A percentile compares a stretch with the other conserved stretches of the same genome.
Conservation (phyloP, 2,113 vertebrate genomes). For the Triplophysa tibetana region DNA sequence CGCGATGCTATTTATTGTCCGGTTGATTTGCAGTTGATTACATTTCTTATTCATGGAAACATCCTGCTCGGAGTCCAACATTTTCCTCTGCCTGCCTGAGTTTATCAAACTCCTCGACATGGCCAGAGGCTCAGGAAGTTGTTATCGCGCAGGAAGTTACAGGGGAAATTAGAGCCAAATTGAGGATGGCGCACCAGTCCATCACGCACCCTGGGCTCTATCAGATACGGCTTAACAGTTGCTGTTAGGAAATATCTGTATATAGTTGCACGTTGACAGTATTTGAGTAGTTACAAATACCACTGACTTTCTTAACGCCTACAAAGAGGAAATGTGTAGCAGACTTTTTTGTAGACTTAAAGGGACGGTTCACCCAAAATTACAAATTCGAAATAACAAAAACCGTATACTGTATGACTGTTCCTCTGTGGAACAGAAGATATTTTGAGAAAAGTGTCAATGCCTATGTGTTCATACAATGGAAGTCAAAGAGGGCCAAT, state of each 20-base stretch:
- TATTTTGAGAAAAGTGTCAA: too few relatives aligned
- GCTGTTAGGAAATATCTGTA: background rate
- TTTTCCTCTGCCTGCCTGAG: background rate
- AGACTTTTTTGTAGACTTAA: background rate
- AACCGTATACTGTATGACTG: too few relatives aligned
- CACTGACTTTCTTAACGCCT: background rate
- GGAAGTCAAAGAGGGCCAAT: too few relatives aligned
- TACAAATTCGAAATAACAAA: too few relatives aligned
- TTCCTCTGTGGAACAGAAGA: too few relatives aligned
- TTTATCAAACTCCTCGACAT: background rate
- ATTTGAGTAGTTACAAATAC: background rate
- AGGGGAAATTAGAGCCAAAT: background rate
- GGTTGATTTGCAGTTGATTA: background rate
- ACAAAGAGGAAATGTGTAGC: background rate
- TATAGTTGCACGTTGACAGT: background rate
- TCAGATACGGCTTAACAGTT: background rate
- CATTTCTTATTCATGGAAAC: background rate
- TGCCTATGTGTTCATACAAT: too few relatives aligned
- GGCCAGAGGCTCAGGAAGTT: constrained; percentile 1
- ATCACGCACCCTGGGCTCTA: background rate
- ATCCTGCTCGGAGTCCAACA: background rate
- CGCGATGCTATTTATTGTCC: background rate
- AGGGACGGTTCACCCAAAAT: too few relatives aligned
- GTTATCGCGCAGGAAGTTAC: background rate
- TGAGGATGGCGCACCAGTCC: background rate